Evolutionary conservation across 2,888 invertebrate genomes (phyloP).

Genomic region (Drosophila anomalipes): DNA sequence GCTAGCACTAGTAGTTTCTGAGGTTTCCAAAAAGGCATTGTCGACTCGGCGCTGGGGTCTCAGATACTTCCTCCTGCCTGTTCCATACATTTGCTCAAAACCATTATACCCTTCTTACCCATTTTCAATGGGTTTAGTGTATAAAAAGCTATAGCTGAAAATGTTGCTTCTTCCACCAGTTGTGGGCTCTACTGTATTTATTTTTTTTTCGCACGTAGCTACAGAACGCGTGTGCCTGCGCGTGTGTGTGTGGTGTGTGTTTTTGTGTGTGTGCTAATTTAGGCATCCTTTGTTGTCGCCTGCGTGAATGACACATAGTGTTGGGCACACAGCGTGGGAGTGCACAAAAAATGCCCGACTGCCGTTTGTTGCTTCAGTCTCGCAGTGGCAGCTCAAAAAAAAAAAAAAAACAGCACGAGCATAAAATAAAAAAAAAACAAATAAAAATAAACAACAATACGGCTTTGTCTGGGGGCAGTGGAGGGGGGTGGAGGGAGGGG

Average conservation of each 20-base stretch:
- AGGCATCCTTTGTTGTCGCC: constrained; percentile 64
- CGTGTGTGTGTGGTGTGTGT: constrained; percentile 23
- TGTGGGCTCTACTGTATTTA: constrained; percentile 4
- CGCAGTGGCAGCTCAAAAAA: constrained; percentile 39
- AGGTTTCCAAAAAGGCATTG: neutral
- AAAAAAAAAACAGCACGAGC: constrained; percentile 13
- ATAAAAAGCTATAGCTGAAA: constrained; percentile 46
- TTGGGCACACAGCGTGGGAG: constrained; percentile 28
- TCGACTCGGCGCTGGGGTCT: neutral
- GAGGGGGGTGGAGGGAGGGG: constrained; percentile 3
- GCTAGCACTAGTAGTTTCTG: no score
- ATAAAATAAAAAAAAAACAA: constrained; percentile 15
- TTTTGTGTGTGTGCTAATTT: constrained; percentile 68
- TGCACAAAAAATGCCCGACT: constrained; percentile 53
- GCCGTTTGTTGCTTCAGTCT: constrained; percentile 52
- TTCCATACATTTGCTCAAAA: neutral
- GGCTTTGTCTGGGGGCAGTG: constrained; percentile 55
- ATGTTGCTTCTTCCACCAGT: constrained; percentile 33
- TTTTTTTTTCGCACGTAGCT: constrained; percentile 55
- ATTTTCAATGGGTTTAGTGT: neutral
- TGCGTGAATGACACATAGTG: constrained; percentile 53
- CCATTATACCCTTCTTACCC: neutral
- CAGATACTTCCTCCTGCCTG: neutral
- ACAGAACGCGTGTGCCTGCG: constrained; percentile 18
- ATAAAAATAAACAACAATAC: constrained; percentile 56